Conservation (phyloP, 2,113 vertebrate genomes). For the Catharus bicknelli region DNA sequence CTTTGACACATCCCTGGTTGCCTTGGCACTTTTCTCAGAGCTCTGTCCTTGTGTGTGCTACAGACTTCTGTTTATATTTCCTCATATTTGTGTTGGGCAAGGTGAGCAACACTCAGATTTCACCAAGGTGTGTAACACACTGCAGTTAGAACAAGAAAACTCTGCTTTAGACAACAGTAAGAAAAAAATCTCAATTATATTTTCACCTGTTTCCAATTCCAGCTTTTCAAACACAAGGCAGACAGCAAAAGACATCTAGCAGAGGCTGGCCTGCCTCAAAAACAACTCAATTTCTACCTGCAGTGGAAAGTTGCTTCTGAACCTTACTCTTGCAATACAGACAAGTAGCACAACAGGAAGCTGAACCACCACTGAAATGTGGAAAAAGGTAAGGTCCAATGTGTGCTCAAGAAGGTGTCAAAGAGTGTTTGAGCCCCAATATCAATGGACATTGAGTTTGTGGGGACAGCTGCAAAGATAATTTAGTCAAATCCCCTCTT, state of each 20-base stretch:
- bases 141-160: not conserved
- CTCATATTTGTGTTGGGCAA: not conserved
- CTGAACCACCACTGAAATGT: not conserved
- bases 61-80: not conserved
- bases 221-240: not conserved
- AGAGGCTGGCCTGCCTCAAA: not conserved
- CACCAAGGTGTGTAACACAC: not conserved
- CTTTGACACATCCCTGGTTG: not conserved
- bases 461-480: not conserved
- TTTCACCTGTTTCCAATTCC: not conserved
- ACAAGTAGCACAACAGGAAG: not conserved
- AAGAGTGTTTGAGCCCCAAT: not conserved
- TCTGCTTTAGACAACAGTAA: not conserved
- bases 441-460: not conserved
- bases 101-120: not conserved
- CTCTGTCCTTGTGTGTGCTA: not conserved
- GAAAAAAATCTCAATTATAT: not conserved
- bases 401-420: not conserved
- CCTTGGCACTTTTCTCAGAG: not conserved
- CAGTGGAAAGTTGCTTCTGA: not conserved
- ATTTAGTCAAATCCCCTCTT: not conserved
- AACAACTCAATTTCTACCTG: not conserved
- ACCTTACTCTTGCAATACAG: rapidly evolving
- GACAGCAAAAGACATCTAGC: not conserved
- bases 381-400: rapidly evolving